Percentiles rank a stretch among this genome's conserved stretches.
phyloP scores from a whole-genome alignment of 1,140 invertebrate genomes.

The Lucilia cuprina region DNA sequence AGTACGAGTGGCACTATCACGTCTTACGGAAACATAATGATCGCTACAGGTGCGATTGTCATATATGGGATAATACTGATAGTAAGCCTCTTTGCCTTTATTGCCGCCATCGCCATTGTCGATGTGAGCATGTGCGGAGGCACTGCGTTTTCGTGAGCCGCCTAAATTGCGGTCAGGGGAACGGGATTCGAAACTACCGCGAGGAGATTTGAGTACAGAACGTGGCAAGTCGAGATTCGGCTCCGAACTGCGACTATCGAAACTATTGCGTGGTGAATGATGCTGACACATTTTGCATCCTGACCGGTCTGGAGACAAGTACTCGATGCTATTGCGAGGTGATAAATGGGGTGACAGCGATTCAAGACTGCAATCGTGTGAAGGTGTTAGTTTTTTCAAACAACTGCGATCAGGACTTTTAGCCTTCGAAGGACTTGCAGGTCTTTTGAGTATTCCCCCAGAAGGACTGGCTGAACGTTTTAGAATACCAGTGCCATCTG shows the following conservation, averaged over 20 bases:
- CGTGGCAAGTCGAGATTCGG: slow-evolving; percentile 55
- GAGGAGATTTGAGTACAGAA: slow-evolving; percentile 37
- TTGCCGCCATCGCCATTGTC: slow-evolving; percentile 47
- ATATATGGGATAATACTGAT: slow-evolving; percentile 61
- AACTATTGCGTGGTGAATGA: slow-evolving; percentile 58
- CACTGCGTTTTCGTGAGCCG: slow-evolving; percentile 51
- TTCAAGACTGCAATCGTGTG: slow-evolving; percentile 53
- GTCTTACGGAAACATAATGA: slow-evolving; percentile 54
- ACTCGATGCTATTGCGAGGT: slow-evolving; percentile 55
- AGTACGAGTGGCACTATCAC: slow-evolving; percentile 27
- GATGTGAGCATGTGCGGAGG: slow-evolving; percentile 59
- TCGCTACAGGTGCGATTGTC: slow-evolving; percentile 61
- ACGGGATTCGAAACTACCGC: slow-evolving; percentile 43
- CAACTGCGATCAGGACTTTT: slow-evolving; percentile 61
- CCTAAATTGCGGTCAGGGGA: slow-evolving; percentile 39
- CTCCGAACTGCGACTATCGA: slow-evolving; percentile 57
- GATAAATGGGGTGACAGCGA: slow-evolving; percentile 54
- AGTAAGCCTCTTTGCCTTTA: slow-evolving; percentile 50
- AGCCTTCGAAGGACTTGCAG: slow-evolving; percentile 54
- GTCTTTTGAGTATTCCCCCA: slow-evolving; percentile 55
- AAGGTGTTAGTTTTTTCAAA: slow-evolving; percentile 56
- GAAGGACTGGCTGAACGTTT: slow-evolving; percentile 48
- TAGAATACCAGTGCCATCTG: slow-evolving; percentile 56
- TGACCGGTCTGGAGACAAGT: slow-evolving; percentile 56
- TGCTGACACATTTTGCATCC: slow-evolving; percentile 42